Base-by-base conservation (phyloP, 2,888 invertebrate species). In the Osmoderma eremita region DNA sequence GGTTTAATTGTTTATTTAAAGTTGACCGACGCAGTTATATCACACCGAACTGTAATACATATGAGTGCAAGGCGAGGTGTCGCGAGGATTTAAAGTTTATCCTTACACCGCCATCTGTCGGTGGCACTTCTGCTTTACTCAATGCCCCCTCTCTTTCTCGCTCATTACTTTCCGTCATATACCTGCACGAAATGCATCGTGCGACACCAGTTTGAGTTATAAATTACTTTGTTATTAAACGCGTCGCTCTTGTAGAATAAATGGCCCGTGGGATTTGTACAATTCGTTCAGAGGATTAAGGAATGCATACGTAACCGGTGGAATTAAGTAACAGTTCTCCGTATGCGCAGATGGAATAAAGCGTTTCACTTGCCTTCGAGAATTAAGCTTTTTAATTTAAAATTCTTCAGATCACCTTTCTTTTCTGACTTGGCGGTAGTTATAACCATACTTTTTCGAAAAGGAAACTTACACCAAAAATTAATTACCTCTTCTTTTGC, bases 41-140 rank as follows among this genome's bases (percentile, higher is more conserved):
- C 10, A 30, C 30, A 30, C 5, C 30, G 30, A 10, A 6, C 30
- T 30, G 30, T 6, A 30, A 30, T 42, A 42, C 17, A 17, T n/a
- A 12, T 13, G 42, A 42, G 42, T 3, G 6, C 42, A 42, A 41
- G 13, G 50, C 50, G 24, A 51, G 39, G 42, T 63, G 63, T 65
- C 65, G 30, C 3, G 65, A 58, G 67, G 54, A 42, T 65, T 65
- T 45, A 54, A 58, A 63, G 58, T 50, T 56, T 50, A 63, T 30
- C 30, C 58, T 66, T 42, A 42, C 42, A 17, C 66, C 63, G 50
- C 68, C 70, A 63, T 64, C 51, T 70, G 68, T 68, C 58, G 67
- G 49, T 70, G 70, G 65, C 70, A 62, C 68, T 70, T 64, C 67
- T 10, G 30, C 30, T 10, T n/a, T n/a, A n/a, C 30, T 30, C 30